A percentile compares a stretch with the other conserved stretches of the same genome.
These are phyloP conservation scores for Stenoptilia bipunctidactyla DNA, from an alignment of 2,888 invertebrate genomes.

Conservation along the genomic window DNA sequence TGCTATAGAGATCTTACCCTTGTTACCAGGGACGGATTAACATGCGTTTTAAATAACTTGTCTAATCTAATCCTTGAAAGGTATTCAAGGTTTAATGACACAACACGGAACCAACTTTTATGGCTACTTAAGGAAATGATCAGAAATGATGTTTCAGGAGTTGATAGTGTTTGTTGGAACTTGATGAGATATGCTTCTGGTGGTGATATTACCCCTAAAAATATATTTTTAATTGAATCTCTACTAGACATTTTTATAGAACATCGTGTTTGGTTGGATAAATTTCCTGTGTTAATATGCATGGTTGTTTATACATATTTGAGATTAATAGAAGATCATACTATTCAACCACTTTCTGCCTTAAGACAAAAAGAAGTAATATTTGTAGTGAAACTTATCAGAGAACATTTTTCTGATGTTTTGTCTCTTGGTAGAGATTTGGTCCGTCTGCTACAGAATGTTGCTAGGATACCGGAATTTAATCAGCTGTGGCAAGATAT, in stretches of 20 bases:
- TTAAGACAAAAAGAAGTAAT: constrained; percentile 92
- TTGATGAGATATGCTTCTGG: constrained; percentile 94
- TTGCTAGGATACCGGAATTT: constrained; percentile 90
- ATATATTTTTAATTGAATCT: constrained; percentile 90
- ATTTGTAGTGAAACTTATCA: constrained; percentile 84
- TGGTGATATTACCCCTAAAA: constrained; percentile 89
- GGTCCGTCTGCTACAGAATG: constrained; percentile 88
- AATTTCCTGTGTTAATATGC: constrained; percentile 87
- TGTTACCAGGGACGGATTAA: constrained; percentile 90
- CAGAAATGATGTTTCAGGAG: constrained; percentile 86
- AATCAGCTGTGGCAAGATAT: constrained; percentile 91
- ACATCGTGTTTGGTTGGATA: constrained; percentile 91
- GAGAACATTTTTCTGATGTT: constrained; percentile 92
- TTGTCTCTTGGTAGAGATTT: constrained; percentile 92
- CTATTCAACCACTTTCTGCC: constrained; percentile 77
- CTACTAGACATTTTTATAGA: constrained; percentile 93
- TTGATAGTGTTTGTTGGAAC: constrained; percentile 92
- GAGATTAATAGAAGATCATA: constrained; percentile 94
- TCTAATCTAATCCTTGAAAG: constrained; percentile 90
- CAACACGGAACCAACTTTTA: constrained; percentile 83
- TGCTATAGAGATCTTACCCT: constrained; percentile 93
- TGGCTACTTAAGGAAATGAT: constrained; percentile 95
- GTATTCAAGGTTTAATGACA: constrained; percentile 88
- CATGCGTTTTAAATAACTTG: constrained; percentile 83
- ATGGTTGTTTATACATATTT: constrained; percentile 95